Evolutionary conservation across 2,888 invertebrate species (phyloP).

Genomic region (Tuberolachnus salignus): DNA sequence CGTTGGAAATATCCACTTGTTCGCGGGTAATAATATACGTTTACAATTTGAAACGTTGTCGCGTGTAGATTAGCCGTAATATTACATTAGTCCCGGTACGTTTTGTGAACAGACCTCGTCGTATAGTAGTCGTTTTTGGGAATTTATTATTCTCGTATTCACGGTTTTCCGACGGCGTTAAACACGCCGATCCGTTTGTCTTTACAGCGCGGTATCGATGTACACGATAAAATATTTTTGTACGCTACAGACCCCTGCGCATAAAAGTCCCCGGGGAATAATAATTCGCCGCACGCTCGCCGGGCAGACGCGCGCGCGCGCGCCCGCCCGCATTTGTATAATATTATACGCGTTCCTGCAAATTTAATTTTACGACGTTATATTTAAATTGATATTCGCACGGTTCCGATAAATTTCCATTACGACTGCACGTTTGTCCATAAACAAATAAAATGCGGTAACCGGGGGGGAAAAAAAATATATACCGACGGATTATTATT

Average conservation of each 20-base stretch:
- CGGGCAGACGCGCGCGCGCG: neutral
- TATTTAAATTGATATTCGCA: slow-evolving; percentile 22
- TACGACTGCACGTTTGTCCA: neutral
- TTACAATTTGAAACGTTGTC: no score
- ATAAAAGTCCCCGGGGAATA: slow-evolving; percentile 30
- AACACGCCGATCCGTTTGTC: neutral
- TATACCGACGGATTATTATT: no score
- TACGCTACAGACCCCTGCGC: neutral
- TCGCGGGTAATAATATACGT: no score
- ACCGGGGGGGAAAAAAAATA: neutral
- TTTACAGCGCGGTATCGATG: neutral
- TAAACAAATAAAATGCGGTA: slow-evolving; percentile 10
- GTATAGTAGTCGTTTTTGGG: no score
- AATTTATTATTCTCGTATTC: no score
- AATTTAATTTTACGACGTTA: slow-evolving; percentile 43
- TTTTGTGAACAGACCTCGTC: no score
- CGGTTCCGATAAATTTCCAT: slow-evolving; percentile 33
- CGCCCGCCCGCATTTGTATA: neutral
- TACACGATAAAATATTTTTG: neutral
- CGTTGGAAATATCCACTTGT: no score
- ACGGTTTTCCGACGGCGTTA: no score
- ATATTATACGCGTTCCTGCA: neutral
- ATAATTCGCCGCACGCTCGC: slow-evolving; percentile 17
- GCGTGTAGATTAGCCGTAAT: no score
- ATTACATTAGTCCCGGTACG: no score